These are phyloP conservation scores for Drosophila diplacantha DNA, from an alignment of 2,888 invertebrate genomes.

Conservation along the genomic window DNA sequence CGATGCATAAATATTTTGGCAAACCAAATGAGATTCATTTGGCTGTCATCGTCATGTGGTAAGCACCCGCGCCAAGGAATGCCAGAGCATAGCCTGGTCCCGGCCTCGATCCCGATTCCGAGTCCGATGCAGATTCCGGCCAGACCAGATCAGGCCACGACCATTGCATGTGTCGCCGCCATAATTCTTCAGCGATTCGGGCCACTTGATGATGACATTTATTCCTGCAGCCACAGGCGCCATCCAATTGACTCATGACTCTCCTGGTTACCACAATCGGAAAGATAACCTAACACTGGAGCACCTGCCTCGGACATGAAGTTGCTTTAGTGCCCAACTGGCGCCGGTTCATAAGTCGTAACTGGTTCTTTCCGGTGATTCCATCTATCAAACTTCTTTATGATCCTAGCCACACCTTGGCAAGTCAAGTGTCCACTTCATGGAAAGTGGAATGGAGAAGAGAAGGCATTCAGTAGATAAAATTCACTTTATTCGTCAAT, in stretches of 20 bases:
- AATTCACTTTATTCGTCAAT: not conserved
- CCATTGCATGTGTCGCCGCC: slow-evolving; percentile 61
- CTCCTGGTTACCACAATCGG: slow-evolving; percentile 23
- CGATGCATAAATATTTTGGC: slow-evolving; percentile 68
- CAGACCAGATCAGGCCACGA: slow-evolving; percentile 21
- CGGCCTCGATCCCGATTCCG: slow-evolving; percentile 27
- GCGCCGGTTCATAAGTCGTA: slow-evolving; percentile 39
- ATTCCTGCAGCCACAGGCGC: slow-evolving; percentile 53
- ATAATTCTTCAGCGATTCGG: slow-evolving; percentile 47
- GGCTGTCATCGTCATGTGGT: slow-evolving; percentile 61
- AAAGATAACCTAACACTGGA: slow-evolving; percentile 4
- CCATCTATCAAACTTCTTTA: slow-evolving; percentile 63
- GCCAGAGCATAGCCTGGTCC: slow-evolving; percentile 25
- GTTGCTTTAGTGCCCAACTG: slow-evolving; percentile 19
- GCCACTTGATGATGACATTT: slow-evolving; percentile 62
- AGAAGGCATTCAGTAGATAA: not conserved
- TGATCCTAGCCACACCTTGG: slow-evolving; percentile 45
- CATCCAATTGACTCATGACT: slow-evolving; percentile 49
- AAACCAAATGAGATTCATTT: slow-evolving; percentile 68
- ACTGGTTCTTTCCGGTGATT: slow-evolving; percentile 57
- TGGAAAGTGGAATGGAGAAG: slow-evolving; percentile 44
- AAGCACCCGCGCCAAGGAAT: slow-evolving; percentile 43
- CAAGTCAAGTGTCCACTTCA: slow-evolving; percentile 48
- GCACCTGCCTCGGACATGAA: slow-evolving; percentile 51
- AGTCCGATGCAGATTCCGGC: slow-evolving; percentile 13